A percentile compares a stretch with the other conserved stretches of the same genome.
Conservation (phyloP, 2,797 vertebrate genomes). For the Hoplostethus atlanticus region DNA sequence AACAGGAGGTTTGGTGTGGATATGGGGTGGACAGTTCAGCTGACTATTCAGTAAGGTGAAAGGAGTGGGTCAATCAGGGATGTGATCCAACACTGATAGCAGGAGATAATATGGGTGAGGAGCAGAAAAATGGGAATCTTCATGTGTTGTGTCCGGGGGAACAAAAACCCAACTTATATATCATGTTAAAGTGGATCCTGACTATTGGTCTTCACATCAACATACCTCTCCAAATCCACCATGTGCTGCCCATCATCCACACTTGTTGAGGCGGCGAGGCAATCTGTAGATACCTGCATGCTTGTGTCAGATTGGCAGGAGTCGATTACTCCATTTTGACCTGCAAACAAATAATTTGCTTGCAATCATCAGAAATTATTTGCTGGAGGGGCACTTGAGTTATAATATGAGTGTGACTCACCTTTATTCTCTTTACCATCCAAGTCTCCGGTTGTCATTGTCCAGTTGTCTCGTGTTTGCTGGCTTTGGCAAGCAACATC, state of each 20-base stretch:
- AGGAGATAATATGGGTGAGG: too few relatives aligned
- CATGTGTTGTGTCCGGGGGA: too few relatives aligned
- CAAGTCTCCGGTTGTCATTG: neutral
- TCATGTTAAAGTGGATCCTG: too few relatives aligned
- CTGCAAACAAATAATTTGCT: neutral
- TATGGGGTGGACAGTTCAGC: too few relatives aligned
- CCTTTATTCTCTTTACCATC: constrained; percentile 29
- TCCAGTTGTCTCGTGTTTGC: neutral
- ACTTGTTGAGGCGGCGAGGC: constrained; percentile 21
- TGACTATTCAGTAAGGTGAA: neutral
- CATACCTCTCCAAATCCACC: constrained; percentile 65
- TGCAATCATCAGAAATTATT: too few relatives aligned
- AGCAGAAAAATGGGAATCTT: neutral
- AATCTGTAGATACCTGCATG: neutral
- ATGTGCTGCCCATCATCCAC: constrained; percentile 58
- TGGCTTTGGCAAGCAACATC: neutral
- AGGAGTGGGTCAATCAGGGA: neutral
- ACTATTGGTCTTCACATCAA: neutral
- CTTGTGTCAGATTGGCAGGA: neutral
- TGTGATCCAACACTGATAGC: neutral
- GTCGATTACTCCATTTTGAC: neutral
- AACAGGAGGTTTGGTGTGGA: too few relatives aligned
- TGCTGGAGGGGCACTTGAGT: neutral
- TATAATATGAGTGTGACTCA: constrained; percentile 10
- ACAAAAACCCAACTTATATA: too few relatives aligned